Evolutionary conservation across 2,113 vertebrate genomes (phyloP), one percentile per base, ranked within the genome.

Genomic region (Pongo abelii): DNA sequence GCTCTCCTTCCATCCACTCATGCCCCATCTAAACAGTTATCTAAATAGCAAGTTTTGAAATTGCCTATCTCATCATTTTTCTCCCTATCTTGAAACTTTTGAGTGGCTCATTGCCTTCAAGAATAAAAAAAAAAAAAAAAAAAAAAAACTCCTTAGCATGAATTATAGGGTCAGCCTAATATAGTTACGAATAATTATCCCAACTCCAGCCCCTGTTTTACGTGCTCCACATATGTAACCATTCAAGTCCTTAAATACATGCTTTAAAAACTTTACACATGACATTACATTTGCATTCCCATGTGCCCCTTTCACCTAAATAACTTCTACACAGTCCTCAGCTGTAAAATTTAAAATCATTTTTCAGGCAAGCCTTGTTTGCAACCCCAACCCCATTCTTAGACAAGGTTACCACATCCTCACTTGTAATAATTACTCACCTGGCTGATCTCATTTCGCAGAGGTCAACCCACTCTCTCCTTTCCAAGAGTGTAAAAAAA

Each of bases 51-150:
- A 52, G 30, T 14, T 88, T 59, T 52, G 43, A 95, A 69, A 72
- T 9, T 32, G 22, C 13, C 5, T 17, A 38, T 11, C 30, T 84
- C 52, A 72, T 27, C 69, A 46, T 55, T 74, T 88, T 30, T 32
- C 67, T 83, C 43, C 67, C 55, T 6, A 46, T 61, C 93, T 89
- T 48, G 43, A 95, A 84, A 38, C 5, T 30, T 38, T 6, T 69
- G 23, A 57, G 74, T 5, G 35, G 23, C 8, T 90, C 55, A 27
- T 50, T 94, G 48, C 6, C 46, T 84, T 87, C 75, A 61, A 43
- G 70, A 57, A 59, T 50, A 67, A 89, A 95, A 25, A 40, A 70
- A 85, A 92, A 87, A 61, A 85, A 92, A 87, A 61, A 89, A 95
- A 25, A 40, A 70, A 85, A 92, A 87, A 61, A 43, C 5, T 61